phyloP scores from a whole-genome alignment of 1,140 invertebrate species.

The Cydia amplana region DNA sequence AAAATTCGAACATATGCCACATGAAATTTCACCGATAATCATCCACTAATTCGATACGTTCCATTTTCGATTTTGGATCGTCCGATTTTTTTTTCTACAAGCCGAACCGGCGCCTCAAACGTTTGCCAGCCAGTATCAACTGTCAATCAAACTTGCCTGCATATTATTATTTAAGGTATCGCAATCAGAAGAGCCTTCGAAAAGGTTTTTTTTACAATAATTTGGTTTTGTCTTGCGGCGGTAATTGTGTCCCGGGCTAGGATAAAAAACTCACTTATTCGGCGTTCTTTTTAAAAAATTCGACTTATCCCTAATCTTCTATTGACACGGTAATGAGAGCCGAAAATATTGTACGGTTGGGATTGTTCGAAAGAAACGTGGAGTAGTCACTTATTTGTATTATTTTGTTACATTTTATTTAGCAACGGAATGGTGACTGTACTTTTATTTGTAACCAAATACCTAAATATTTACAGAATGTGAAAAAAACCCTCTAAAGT shows the following conservation, averaged over 20 bases:
- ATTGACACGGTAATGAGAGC: constrained; percentile 76
- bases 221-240: constrained; percentile 68
- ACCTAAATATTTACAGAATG: too few relatives aligned
- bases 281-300: constrained; percentile 62
- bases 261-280: constrained; percentile 68
- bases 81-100: constrained; percentile 48
- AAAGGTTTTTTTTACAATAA: constrained; percentile 49
- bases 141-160: constrained; percentile 67
- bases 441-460: neutral
- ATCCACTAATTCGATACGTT: constrained; percentile 57
- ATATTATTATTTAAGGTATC: constrained; percentile 70
- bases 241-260: constrained; percentile 63
- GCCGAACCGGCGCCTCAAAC: constrained; percentile 51
- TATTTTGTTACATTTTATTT: neutral
- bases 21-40: constrained; percentile 63
- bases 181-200: constrained; percentile 53
- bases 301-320: constrained; percentile 76
- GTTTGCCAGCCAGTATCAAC: constrained; percentile 42
- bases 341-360: constrained; percentile 69
- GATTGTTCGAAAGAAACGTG: constrained; percentile 44
- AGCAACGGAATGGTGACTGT: constrained; percentile 23
- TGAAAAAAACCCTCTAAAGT: too few relatives aligned
- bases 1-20: constrained; percentile 64
- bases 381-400: constrained; percentile 36
- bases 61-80: constrained; percentile 49